Evolutionary conservation across 1,140 invertebrate genomes (phyloP), one percentile per base, ranked within the genome.

Genomic region (Trichogramma pretiosum): DNA sequence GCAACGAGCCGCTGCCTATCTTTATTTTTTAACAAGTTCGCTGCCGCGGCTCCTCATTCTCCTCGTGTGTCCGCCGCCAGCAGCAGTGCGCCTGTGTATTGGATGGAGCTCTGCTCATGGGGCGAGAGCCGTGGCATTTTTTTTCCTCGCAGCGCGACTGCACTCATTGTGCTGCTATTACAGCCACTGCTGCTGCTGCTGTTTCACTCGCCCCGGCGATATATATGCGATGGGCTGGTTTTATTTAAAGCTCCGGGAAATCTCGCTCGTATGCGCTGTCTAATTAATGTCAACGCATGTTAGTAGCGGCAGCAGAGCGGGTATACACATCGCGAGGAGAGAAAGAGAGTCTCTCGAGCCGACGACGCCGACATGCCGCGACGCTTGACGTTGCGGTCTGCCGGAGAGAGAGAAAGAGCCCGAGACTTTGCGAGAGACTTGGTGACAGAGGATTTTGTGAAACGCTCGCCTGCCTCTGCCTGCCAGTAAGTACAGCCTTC

Each of bases 171-270:
- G 24, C 24, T 11, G 24, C 32, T 18, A 18, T n/a, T n/a, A n/a
- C n/a, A n/a, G n/a, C n/a, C n/a, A n/a, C n/a, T n/a, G n/a, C n/a
- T n/a, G n/a, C n/a, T n/a, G n/a, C n/a, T n/a, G n/a, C n/a, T n/a
- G n/a, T n/a, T n/a, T n/a, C n/a, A n/a, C n/a, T n/a, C n/a, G n/a
- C n/a, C n/a, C n/a, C n/a, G n/a, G n/a, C n/a, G n/a, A n/a, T n/a
- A n/a, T n/a, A n/a, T n/a, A n/a, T n/a, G n/a, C n/a, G n/a, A n/a
- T n/a, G n/a, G n/a, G n/a, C n/a, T n/a, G n/a, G n/a, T n/a, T n/a
- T n/a, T n/a, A n/a, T n/a, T n/a, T n/a, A n/a, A 45, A 45, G 39
- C 42, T 45, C 39, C 39, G 48, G 48, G 40, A 50, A 50, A 50
- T 50, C 42, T 46, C 26, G 24, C 16, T 8, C 17, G 47, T 26